A percentile compares a stretch with the other conserved stretches of the same genome.
These are phyloP conservation scores for Clarias fuscus DNA, from an alignment of 2,797 vertebrate species.

Conservation along the genomic window DNA sequence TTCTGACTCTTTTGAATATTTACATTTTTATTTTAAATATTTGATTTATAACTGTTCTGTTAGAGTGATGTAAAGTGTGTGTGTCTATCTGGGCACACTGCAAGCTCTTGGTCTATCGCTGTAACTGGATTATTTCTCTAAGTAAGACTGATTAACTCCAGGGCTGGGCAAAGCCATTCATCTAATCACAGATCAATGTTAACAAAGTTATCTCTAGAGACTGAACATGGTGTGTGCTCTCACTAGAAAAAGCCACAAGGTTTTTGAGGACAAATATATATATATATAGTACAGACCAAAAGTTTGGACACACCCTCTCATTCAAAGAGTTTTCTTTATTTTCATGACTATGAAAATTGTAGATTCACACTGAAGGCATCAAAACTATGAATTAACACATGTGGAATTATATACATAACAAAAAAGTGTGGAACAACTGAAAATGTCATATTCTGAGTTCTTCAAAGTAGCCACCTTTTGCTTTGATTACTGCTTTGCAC, in stretches of 20 bases:
- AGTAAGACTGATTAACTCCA: slow-evolving; percentile 58
- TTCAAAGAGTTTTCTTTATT: too few relatives aligned
- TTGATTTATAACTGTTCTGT: background rate
- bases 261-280: background rate
- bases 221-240: background rate
- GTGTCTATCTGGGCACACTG: background rate
- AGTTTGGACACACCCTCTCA: too few relatives aligned
- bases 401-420: too few relatives aligned
- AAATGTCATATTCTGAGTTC: too few relatives aligned
- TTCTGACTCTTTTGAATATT: slow-evolving; percentile 8
- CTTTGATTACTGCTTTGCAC: too few relatives aligned
- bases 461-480: too few relatives aligned
- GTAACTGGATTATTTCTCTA: slow-evolving; percentile 64
- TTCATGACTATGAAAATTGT: too few relatives aligned
- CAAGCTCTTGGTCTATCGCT: slow-evolving; percentile 45
- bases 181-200: slow-evolving; percentile 56
- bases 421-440: too few relatives aligned
- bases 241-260: background rate
- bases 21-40: background rate
- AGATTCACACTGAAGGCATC: too few relatives aligned
- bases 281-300: too few relatives aligned
- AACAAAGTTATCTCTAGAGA: slow-evolving; percentile 29
- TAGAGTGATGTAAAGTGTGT: slow-evolving; percentile 34
- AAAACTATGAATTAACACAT: too few relatives aligned
- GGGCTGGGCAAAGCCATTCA: slow-evolving; percentile 50